Evolutionary conservation across 1,140 invertebrate species (phyloP).

Genomic region (Hyposmocoma kahamanoa): DNA sequence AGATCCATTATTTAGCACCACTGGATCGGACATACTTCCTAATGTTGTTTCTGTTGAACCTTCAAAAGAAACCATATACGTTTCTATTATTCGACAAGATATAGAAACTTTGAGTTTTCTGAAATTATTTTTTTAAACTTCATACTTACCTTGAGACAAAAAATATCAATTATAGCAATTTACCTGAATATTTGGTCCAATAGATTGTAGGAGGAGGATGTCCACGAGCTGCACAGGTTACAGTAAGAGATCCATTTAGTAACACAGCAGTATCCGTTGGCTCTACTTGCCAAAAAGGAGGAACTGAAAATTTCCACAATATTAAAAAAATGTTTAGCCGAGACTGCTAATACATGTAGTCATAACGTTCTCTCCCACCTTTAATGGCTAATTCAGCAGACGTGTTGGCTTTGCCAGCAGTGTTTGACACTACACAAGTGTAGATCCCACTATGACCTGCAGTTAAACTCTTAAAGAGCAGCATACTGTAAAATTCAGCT

Average conservation of each 20-base stretch:
- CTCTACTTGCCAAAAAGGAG: conserved; percentile 88
- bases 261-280: conserved; percentile 84
- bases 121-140: no score
- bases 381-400: conserved; percentile 88
- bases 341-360: background rate
- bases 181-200: conserved; percentile 78
- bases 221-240: conserved; percentile 86
- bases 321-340: background rate
- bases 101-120: no score
- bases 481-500: conserved; percentile 85
- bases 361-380: conserved; percentile 72
- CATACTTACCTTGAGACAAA: background rate
- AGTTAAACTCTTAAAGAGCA: conserved; percentile 84
- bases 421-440: conserved; percentile 90
- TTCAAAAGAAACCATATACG: conserved; percentile 20
- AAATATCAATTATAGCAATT: background rate
- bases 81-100: no score
- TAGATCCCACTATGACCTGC: conserved; percentile 88
- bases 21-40: conserved; percentile 58
- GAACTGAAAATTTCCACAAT: conserved; percentile 74
- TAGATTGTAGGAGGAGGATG: conserved; percentile 85
- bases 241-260: conserved; percentile 81
- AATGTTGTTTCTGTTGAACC: conserved; percentile 57
- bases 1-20: conserved; percentile 79
- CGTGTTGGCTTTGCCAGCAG: conserved; percentile 86